Percentiles rank a stretch among this genome's conserved stretches.
These are phyloP conservation scores for Sebastes steindachneri DNA, from an alignment of 2,797 vertebrate genomes.

Conservation along the genomic window DNA sequence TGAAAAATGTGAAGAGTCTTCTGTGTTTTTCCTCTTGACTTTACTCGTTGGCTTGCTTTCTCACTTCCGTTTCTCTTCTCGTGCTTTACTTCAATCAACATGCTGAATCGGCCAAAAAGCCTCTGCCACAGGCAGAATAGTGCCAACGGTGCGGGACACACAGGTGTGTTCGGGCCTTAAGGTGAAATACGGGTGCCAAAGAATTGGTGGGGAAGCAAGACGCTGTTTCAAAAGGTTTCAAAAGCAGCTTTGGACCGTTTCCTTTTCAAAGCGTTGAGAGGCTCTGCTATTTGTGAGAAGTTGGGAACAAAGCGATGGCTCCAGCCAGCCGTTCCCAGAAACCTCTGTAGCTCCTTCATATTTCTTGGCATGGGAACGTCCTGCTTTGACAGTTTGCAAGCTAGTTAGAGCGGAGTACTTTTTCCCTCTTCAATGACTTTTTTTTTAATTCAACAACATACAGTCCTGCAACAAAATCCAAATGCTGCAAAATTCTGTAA, in stretches of 20 bases:
- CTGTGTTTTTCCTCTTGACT: no score
- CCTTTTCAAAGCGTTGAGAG: not conserved
- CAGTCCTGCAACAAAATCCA: not conserved
- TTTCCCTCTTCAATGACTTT: not conserved
- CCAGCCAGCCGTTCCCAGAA: not conserved
- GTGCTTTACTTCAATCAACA: no score
- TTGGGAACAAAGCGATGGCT: not conserved
- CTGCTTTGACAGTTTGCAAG: not conserved
- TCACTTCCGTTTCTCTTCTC: no score
- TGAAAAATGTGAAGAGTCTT: no score
- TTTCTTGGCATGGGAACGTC: not conserved
- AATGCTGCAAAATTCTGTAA: not conserved
- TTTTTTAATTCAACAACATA: not conserved
- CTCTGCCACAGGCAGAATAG: no score
- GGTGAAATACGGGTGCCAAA: not conserved
- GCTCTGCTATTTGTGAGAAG: not conserved
- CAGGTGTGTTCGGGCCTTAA: no score
- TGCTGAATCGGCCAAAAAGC: no score
- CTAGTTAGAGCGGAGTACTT: not conserved
- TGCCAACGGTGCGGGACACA: no score
- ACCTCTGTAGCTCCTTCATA: not conserved
- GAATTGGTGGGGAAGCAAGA: not conserved
- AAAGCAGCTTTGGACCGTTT: not conserved
- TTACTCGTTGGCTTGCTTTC: no score
- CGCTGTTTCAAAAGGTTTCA: not conserved